A percentile compares a stretch with the other conserved stretches of the same genome.
These are phyloP conservation scores for Sebastes iracundus DNA, from an alignment of 2,797 vertebrate genomes.

Conservation along the genomic window DNA sequence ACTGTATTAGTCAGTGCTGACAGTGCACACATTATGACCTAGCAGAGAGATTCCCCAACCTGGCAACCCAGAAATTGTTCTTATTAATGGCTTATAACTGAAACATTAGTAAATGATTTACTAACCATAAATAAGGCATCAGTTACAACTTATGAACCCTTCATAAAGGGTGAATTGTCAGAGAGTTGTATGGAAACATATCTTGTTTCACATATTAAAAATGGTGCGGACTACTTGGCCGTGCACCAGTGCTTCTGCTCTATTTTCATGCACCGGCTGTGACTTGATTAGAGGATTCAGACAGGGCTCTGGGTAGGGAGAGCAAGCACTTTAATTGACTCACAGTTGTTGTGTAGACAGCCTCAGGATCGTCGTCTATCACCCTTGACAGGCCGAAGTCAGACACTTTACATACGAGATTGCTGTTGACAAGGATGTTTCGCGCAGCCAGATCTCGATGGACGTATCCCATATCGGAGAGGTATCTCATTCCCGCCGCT, in stretches of 20 bases:
- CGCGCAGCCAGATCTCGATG: slow-evolving; percentile 97
- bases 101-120: background rate
- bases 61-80: background rate
- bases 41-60: background rate
- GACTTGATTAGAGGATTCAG: slow-evolving; percentile 62
- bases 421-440: slow-evolving; percentile 99
- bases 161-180: background rate
- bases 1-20: background rate
- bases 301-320: slow-evolving; percentile 13
- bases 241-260: slow-evolving; percentile 15
- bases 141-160: background rate
- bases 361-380: slow-evolving; percentile 98
- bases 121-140: background rate
- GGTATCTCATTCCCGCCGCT: slow-evolving; percentile 97
- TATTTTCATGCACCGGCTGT: slow-evolving; percentile 42
- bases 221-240: slow-evolving; percentile 3
- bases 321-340: slow-evolving; percentile 76
- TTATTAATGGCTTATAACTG: background rate
- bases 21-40: background rate
- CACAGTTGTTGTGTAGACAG: slow-evolving; percentile 98
- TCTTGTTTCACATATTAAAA: slow-evolving; percentile 5
- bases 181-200: background rate
- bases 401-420: slow-evolving; percentile 99
- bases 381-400: slow-evolving; percentile 98
- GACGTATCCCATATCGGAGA: slow-evolving; percentile 98